Conservation (phyloP, 2,888 invertebrate species). For the Microchrysa polita region DNA sequence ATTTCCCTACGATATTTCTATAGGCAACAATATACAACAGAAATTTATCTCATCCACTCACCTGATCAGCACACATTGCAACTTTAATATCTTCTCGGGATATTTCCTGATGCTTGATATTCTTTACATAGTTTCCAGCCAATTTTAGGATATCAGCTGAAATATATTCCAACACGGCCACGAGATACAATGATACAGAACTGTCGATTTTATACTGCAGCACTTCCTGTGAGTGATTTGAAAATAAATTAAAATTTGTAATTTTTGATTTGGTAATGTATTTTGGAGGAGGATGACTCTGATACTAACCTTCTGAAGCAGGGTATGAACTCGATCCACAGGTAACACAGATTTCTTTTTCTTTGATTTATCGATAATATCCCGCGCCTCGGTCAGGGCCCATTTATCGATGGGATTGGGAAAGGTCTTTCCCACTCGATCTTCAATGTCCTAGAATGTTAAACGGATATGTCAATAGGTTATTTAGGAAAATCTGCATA, state of each 20-base stretch:
- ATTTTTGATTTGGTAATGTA: no score
- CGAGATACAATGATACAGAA: slow-evolving; percentile 88
- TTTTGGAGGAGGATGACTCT: slow-evolving; percentile 1
- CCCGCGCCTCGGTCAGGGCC: slow-evolving; percentile 90
- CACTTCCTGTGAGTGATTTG: slow-evolving; percentile 76
- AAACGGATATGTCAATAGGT: no score
- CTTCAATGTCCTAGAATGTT: slow-evolving; percentile 90
- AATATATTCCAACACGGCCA: slow-evolving; percentile 94
- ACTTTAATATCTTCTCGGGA: slow-evolving; percentile 95
- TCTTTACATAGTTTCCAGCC: slow-evolving; percentile 97
- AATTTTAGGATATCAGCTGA: slow-evolving; percentile 94
- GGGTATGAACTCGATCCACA: slow-evolving; percentile 87
- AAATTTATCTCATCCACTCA: slow-evolving; percentile 62
- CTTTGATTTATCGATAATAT: slow-evolving; percentile 81
- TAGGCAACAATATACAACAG: no score
- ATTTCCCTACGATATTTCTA: no score
- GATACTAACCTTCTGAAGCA: slow-evolving; percentile 77
- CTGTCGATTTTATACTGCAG: slow-evolving; percentile 86
- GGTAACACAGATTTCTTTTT: slow-evolving; percentile 83
- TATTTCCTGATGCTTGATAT: slow-evolving; percentile 91
- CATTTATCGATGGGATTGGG: slow-evolving; percentile 95
- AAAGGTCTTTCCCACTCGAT: slow-evolving; percentile 89
- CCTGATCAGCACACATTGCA: slow-evolving; percentile 98
- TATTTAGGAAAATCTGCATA: no score
- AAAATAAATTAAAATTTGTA: slow-evolving; percentile 10